phyloP scores from a whole-genome alignment of 2,113 vertebrate genomes.

The Oenanthe oenanthe region DNA sequence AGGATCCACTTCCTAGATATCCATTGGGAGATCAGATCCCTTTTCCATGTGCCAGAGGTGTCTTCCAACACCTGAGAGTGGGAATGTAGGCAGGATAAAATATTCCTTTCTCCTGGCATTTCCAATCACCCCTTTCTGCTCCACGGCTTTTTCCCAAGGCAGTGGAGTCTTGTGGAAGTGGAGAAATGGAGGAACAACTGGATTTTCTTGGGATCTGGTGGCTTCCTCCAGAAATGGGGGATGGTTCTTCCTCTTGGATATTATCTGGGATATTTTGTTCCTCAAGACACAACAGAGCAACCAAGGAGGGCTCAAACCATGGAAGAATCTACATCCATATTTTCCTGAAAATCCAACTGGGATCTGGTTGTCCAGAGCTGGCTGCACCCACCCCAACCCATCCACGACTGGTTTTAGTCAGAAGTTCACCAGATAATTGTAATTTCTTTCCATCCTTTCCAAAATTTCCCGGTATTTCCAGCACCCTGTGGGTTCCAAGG shows the following conservation, averaged over 20 bases:
- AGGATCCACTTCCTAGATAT: not conserved
- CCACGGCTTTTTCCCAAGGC: not conserved
- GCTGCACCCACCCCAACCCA: not conserved
- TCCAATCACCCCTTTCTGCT: fast-evolving
- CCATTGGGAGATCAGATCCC: not conserved
- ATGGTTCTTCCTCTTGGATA: not conserved
- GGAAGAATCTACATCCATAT: fast-evolving
- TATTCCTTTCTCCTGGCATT: not conserved
- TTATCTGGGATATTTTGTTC: not conserved
- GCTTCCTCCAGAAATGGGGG: not conserved
- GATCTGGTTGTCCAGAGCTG: not conserved
- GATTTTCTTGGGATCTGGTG: not conserved
- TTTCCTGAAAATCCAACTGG: not conserved
- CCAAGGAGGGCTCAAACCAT: not conserved
- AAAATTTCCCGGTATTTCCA: not conserved
- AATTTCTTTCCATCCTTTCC: not conserved
- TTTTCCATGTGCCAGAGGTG: not conserved
- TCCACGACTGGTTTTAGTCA: not conserved
- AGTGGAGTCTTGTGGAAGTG: fast-evolving
- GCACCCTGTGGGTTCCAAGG: fast-evolving
- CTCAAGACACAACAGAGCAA: not conserved
- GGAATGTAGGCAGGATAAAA: not conserved
- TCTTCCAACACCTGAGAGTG: not conserved
- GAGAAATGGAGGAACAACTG: not conserved
- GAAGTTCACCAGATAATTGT: not conserved